Percentiles rank a stretch among this genome's conserved stretches.
phyloP scores from a whole-genome alignment of 2,797 vertebrate genomes.

The Fistularia tabacaria region DNA sequence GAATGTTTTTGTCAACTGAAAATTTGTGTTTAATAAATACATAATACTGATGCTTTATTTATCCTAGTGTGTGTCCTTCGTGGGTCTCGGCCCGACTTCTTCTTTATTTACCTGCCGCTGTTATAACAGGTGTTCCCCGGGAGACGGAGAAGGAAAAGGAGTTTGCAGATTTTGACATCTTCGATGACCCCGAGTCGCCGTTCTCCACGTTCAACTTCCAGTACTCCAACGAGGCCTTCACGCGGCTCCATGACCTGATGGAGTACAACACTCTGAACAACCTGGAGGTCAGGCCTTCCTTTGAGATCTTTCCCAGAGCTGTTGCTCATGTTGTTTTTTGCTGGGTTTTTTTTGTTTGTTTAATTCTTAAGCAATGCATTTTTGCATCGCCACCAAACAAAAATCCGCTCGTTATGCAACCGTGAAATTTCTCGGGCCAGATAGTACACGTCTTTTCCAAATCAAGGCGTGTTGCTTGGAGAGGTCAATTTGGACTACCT shows the following conservation, averaged over 20 bases:
- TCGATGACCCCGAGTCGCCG: constrained; percentile 89
- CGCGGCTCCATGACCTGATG: constrained; percentile 92
- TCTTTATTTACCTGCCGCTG: background rate
- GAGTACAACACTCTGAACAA: constrained; percentile 98
- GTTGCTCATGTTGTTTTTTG: background rate
- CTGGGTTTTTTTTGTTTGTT: background rate
- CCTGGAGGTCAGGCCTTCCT: constrained; percentile 80
- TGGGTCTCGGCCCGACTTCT: background rate
- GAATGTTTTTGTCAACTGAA: too few species aligned
- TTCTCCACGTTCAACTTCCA: constrained; percentile 99
- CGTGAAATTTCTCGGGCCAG: constrained; percentile 13
- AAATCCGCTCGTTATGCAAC: constrained; percentile 44
- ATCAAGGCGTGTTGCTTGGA: constrained; percentile 23
- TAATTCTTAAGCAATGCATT: constrained; percentile 2
- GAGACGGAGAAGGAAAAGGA: constrained; percentile 89
- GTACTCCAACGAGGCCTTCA: constrained; percentile 90
- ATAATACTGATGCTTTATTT: too few species aligned
- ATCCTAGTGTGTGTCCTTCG: background rate
- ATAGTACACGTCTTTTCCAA: constrained; percentile 16
- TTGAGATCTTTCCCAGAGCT: background rate
- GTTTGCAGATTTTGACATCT: constrained; percentile 95
- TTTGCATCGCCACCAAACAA: constrained; percentile 12
- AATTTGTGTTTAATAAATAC: too few species aligned
- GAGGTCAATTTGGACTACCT: constrained; percentile 39
- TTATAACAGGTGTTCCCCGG: constrained; percentile 80